A percentile compares a stretch with the other conserved stretches of the same genome.
These are phyloP conservation scores for Lepidurus apus DNA, from an alignment of 1,140 invertebrate genomes.

Conservation along the genomic window DNA sequence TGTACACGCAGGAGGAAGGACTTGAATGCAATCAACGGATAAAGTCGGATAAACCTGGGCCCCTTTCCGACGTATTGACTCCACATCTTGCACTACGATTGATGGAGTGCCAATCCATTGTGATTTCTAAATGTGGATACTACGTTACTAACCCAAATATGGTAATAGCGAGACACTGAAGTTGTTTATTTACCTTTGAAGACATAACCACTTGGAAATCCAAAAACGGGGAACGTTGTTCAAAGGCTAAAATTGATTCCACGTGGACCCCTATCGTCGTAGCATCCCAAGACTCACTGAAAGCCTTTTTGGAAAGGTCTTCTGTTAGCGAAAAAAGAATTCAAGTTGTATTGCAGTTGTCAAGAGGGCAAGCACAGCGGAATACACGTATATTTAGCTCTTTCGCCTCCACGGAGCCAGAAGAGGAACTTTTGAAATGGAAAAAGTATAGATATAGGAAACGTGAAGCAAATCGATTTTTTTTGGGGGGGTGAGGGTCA, in stretches of 20 bases:
- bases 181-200: not conserved
- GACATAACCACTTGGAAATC: not conserved
- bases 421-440: slow-evolving; percentile 1
- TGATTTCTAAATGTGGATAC: not conserved
- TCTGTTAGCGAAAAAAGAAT: slow-evolving; percentile 10
- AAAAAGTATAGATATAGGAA: slow-evolving; percentile 26
- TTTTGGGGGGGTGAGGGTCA: not conserved
- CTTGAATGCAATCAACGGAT: slow-evolving; percentile 1
- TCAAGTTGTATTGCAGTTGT: slow-evolving; percentile 10
- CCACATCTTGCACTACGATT: not conserved
- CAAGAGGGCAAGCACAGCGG: slow-evolving; percentile 5
- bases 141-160: not conserved
- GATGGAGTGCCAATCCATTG: not conserved
- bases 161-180: not conserved
- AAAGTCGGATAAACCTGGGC: not conserved
- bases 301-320: not conserved
- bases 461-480: not conserved
- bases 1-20: not conserved
- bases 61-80: not conserved
- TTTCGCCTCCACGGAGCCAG: not conserved
- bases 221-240: not conserved
- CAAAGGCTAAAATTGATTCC: not conserved
- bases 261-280: not conserved
- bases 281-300: not conserved
- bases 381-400: not conserved